Evolutionary conservation across 2,113 vertebrate species (phyloP), one percentile per base, ranked within the genome.

Genomic region (Spea bombifrons): DNA sequence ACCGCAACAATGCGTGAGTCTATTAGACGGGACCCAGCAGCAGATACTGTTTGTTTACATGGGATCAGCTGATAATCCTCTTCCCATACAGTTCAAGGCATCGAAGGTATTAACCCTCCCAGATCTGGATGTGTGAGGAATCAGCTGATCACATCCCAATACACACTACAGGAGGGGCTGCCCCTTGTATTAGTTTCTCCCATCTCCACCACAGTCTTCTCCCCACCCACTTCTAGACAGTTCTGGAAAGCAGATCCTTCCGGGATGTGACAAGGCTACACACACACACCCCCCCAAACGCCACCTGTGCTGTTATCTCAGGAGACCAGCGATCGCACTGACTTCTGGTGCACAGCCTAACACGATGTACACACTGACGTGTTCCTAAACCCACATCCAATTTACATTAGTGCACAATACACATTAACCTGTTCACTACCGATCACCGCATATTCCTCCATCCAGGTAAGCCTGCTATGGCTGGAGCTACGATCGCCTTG

Each of bases 231-330:
- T 88, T 86, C 84, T 85, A 90, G 90, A 90, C 89, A 90, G 88
- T 90, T 92, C 90, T 91, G 90, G 91, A 92, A 91, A 91, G 89
- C 86, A 86, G 72, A 91, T 89, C 90, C 89, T 88, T 89, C 90
- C 90, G 88, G 75, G 67, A 66, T 83, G 86, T 88, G 89, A 86
- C 86, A 87, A 90, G 57, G 5, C 57, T 61, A 13, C 13, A 61
- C 57, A 61, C 57, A 13, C 4, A n/a, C 8, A n/a, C 8, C 8
- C 15, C 46, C 63, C 75, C 46, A 44, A 67, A 69, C 16, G 8
- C 67, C 67, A 16, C 67, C 67, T 67, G 16, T 9, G 3, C 17
- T 44, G 50, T 55, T 52, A 71, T 10, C 6, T 13, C 70, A 16
- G 30, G 53, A 12, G 30, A 30, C 30, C 30, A 2, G 30, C 30